Evolutionary conservation across 2,888 invertebrate species (phyloP).

Genomic region (Boloria euphrosyne): DNA sequence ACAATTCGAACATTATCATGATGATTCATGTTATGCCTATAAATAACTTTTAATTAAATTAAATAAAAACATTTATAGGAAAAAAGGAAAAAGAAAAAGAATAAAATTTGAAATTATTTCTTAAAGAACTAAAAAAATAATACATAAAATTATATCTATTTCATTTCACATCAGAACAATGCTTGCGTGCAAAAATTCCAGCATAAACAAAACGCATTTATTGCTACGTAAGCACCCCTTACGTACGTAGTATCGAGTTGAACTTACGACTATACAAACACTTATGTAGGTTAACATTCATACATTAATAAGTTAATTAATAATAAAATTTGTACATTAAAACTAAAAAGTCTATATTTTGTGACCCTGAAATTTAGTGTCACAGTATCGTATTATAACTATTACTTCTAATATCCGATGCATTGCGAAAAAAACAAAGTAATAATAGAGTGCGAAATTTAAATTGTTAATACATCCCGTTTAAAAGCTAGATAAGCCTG

Average conservation of each 20-base stretch:
- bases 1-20: conserved; percentile 7
- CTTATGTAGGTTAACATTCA: conserved; percentile 9
- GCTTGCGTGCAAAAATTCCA: conserved; percentile 52
- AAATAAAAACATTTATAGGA: neutral
- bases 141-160: conserved; percentile 46
- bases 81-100: too few relatives aligned
- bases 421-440: neutral
- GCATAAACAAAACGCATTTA: conserved; percentile 55
- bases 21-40: conserved; percentile 31
- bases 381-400: too few relatives aligned
- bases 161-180: conserved; percentile 51
- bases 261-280: conserved; percentile 38
- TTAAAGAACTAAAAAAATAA: too few relatives aligned
- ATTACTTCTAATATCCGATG: neutral
- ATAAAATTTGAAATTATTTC: too few relatives aligned
- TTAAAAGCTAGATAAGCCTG: conserved; percentile 20
- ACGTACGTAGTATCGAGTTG: conserved; percentile 41
- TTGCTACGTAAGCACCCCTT: conserved; percentile 50
- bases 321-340: neutral
- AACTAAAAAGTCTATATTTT: too few relatives aligned
- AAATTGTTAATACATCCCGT: conserved; percentile 12
- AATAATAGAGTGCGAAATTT: neutral
- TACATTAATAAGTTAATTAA: conserved; percentile 4
- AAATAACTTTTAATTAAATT: conserved; percentile 6
- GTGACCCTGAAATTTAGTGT: too few relatives aligned